Percentiles rank a stretch among this genome's conserved stretches.
phyloP scores from a whole-genome alignment of 2,888 invertebrate genomes.

The Parascotia fuliginaria region DNA sequence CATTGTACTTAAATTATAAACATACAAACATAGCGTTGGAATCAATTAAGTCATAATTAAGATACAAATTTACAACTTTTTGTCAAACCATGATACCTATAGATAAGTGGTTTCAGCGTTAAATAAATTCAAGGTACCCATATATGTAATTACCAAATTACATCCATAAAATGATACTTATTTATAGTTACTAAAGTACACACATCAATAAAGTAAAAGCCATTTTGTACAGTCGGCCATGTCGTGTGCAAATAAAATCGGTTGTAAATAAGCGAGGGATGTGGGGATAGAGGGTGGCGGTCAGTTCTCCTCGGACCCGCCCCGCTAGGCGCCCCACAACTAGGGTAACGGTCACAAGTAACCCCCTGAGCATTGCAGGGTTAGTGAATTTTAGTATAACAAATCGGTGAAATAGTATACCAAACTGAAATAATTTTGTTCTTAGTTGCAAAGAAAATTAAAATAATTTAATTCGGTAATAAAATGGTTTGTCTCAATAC shows the following conservation, averaged over 20 bases:
- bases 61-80: too few relatives aligned
- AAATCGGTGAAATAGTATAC: not conserved
- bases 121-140: too few relatives aligned
- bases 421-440: not conserved
- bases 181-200: not conserved
- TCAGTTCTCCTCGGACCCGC: conserved; percentile 72
- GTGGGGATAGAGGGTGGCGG: conserved; percentile 67
- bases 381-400: conserved; percentile 10
- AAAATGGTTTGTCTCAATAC: too few relatives aligned
- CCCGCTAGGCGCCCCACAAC: conserved; percentile 27
- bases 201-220: conserved; percentile 9
- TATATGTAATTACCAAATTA: too few relatives aligned
- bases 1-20: too few relatives aligned
- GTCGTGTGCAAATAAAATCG: conserved; percentile 71
- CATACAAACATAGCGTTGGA: too few relatives aligned
- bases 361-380: conserved; percentile 37
- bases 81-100: too few relatives aligned
- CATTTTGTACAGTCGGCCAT: conserved; percentile 54
- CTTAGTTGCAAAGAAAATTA: not conserved
- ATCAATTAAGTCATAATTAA: too few relatives aligned
- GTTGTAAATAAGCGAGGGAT: conserved; percentile 65
- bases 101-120: too few relatives aligned
- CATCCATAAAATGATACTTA: too few relatives aligned
- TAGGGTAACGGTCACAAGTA: conserved; percentile 38
- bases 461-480: too few relatives aligned